Evolutionary conservation across 2,888 invertebrate genomes (phyloP), one percentile per base, ranked within the genome.

Genomic region (Agapetus fuscipes): DNA sequence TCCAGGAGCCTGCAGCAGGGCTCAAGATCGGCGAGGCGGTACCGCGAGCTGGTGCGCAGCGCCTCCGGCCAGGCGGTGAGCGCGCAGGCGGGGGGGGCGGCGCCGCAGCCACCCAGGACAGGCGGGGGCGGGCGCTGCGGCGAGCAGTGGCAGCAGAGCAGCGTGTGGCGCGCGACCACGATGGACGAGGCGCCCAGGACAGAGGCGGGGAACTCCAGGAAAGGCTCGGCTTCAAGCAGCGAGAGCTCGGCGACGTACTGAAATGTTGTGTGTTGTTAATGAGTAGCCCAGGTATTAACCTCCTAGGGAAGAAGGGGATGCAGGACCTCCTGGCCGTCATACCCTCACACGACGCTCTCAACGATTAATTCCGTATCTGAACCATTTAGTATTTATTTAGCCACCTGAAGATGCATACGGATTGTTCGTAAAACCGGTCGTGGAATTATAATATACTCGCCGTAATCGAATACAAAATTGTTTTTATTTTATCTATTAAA

Each of bases 191-290:
- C 80, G 3, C 91, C 90, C 43, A 91, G 75, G 31, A 81, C 59
- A 3, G 93, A 93, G 15, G 93, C 89, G 48, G 81, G 63, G 62
- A 73, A 90, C 53, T 82, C 78, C 47, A 94, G 67, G 60, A 82
- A 94, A 0, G 83, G 83, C 53, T 94, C 91, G 3, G 84, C 85
- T 56, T 94, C 90, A 52, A 94, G 61, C 48, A 94, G 66, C 6
- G 89, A 80, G 49, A 93, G 61, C 65, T 94, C 94, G 37, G 82
- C 78, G 43, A 93, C 69, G 58, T 84, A 94, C 82, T 90, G 59
- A 6, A 62, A 59, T 54, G n/a, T n/a, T n/a, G n/a, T n/a, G n/a
- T n/a, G n/a, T n/a, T n/a, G n/a, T n/a, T n/a, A n/a, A n/a, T n/a
- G n/a, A n/a, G n/a, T n/a, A n/a, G n/a, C n/a, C n/a, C n/a, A n/a